phyloP scores from a whole-genome alignment of 1,140 invertebrate species.

The Tribolium madens region DNA sequence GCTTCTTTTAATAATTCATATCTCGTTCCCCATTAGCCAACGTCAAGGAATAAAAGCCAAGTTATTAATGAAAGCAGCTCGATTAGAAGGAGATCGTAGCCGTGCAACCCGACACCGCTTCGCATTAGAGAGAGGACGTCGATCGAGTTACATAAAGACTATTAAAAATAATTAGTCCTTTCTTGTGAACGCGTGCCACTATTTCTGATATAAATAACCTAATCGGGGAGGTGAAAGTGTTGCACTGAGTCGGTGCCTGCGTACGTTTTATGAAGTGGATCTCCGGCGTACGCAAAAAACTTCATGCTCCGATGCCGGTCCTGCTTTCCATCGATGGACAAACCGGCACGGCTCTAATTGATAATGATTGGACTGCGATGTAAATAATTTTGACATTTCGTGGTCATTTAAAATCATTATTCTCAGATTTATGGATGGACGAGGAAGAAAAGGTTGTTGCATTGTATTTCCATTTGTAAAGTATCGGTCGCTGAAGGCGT shows the following conservation, averaged over 20 bases:
- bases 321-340: conserved; percentile 12
- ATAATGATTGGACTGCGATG: conserved; percentile 21
- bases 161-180: conserved; percentile 60
- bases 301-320: conserved; percentile 8
- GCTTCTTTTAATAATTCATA: conserved; percentile 28
- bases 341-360: conserved; percentile 25
- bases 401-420: conserved; percentile 45
- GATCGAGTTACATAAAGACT: conserved; percentile 54
- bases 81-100: conserved; percentile 13
- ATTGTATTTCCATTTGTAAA: conserved; percentile 39
- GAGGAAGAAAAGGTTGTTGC: conserved; percentile 19
- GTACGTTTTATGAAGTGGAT: conserved; percentile 33
- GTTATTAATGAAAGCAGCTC: conserved; percentile 25
- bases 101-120: conserved; percentile 9
- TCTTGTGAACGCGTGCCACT: conserved; percentile 56
- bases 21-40: not conserved
- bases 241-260: not conserved
- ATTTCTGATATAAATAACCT: conserved; percentile 56
- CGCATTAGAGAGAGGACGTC: conserved; percentile 47
- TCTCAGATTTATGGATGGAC: conserved; percentile 15
- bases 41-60: not conserved
- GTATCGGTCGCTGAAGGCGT: conserved; percentile 29
- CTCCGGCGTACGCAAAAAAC: conserved; percentile 8
- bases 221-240: conserved; percentile 55
- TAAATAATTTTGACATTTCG: conserved; percentile 44